Percentiles rank a stretch among this genome's conserved stretches.
Evolutionary conservation across 2,888 invertebrate species (phyloP).

Genomic region (Folsomia candida): DNA sequence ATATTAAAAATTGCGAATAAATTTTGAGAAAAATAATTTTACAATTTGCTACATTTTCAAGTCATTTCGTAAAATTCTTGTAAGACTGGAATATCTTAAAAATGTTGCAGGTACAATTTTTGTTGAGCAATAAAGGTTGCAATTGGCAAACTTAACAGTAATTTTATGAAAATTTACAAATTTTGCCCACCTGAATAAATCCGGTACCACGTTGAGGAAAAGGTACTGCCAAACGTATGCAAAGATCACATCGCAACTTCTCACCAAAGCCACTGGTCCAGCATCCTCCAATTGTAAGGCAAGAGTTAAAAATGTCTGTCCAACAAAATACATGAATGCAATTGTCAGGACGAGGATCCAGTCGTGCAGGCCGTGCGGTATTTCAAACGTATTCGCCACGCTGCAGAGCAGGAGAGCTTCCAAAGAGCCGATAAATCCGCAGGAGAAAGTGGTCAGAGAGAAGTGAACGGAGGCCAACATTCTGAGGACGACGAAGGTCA

Average conservation of each 20-base stretch:
- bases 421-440: conserved; percentile 37
- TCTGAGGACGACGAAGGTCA: conserved; percentile 39
- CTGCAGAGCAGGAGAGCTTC: conserved; percentile 30
- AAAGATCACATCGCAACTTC: conserved; percentile 40
- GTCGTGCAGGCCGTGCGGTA: conserved; percentile 30
- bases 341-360: conserved; percentile 31
- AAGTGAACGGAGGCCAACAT: conserved; percentile 37
- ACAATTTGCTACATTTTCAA: too few relatives aligned
- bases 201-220: conserved; percentile 35
- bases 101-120: too few relatives aligned
- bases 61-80: neutral
- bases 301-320: conserved; percentile 40
- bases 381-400: conserved; percentile 24
- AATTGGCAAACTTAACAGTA: too few relatives aligned
- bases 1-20: too few relatives aligned
- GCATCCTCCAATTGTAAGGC: conserved; percentile 44
- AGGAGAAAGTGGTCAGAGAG: conserved; percentile 35
- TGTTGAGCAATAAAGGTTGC: too few relatives aligned
- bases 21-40: too few relatives aligned
- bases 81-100: neutral
- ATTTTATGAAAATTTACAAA: too few relatives aligned
- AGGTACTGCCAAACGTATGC: conserved; percentile 43
- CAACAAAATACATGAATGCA: conserved; percentile 35
- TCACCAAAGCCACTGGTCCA: conserved; percentile 38
- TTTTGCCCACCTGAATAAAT: conserved; percentile 37